Base-by-base conservation (phyloP, 2,888 invertebrate species). In the Operophtera brumata region DNA sequence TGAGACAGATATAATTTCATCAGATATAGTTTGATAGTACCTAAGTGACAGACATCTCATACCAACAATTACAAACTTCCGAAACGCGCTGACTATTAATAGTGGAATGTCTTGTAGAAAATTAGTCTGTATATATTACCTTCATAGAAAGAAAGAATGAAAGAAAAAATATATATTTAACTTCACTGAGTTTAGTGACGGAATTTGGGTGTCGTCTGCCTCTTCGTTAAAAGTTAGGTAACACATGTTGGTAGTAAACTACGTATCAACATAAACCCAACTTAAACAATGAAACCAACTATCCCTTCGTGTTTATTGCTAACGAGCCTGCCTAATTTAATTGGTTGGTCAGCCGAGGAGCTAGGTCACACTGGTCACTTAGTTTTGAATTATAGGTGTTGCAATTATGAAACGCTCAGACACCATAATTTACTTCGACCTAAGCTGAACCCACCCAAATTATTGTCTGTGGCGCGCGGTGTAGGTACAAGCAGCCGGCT, bases 11-110 rank as follows among this genome's bases (percentile, higher is more conserved):
- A 45, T 36, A 26, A 41, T 36, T 34, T 3, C 4, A 35, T 45
- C 25, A 12, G 13, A 45, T n/a, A 35, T 45, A 20, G 45, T 45
- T 25, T 36, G 14, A 26, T 10, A 11, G 10, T 45, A 36, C 6
- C 2, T 32, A 36, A 45, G 34, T 8, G 14, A 47, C 47, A n/a
- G n/a, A 39, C 47, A 39, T 47, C 13, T 37, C 47, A 30, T 11
- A 14, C 39, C 14, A 32, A 44, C 30, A 44, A 43, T 44, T 7
- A 11, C 13, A 30, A 47, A 47, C 30, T 39, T 47, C 39, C 11
- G 30, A 39, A 26, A 39, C 10, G n/a, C 37, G 20, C 3, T 13
- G 6, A 11, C 26, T 30, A 14, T 2, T 32, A 34, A 4, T 28
- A 37, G 28, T 39, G 14, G 14, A 47, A 39, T 13, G 11, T n/a